Base-by-base conservation (phyloP, 2,888 invertebrate species). In the Micoletzkya japonica region DNA sequence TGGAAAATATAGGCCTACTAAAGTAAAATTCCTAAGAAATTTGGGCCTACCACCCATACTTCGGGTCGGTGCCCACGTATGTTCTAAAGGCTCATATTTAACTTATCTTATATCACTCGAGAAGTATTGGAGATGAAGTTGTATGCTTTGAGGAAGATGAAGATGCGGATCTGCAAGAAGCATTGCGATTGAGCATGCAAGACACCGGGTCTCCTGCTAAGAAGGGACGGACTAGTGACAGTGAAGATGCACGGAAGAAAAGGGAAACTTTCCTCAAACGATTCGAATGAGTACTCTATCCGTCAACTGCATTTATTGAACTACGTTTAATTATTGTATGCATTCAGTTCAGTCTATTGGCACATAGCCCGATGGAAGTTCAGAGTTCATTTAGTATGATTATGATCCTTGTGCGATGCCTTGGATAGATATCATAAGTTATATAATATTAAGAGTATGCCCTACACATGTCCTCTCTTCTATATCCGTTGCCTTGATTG, bases 231-330 rank as follows among this genome's bases (percentile, higher is more conserved):
- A 44, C 44, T 14, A 44, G 10, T 44, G 44, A 44, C 10, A 10
- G 20, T 10, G 44, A 44, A 14, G 44, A 44, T 44, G 44, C 4
- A 17, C 32, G 52, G 34, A 28, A 2, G 17, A 32, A 52, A 32
- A 50, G 64, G 39, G 64, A 32, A 6, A 36, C 50, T 6, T 66
- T 66, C 64, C 54, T 66, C 54, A 66, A 52, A 28, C 52, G 54
- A 36, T 30, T 61, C 28, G 30, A 36, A 4, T 39, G n/a, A 58
- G 28, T 30, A 20, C 17, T 26, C 30, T 57, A 14, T 20, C 20
- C 20, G 44, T 32, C 1, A 28, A 30, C n/a, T 7, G 30, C 30
- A 28, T 57, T 57, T 57, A 57, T 57, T 57, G 56, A 44, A 14
- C 20, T 44, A 14, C 44, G 10, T 44, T 20, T 20, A 44, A 44